A percentile compares a stretch with the other conserved stretches of the same genome.
phyloP scores from a whole-genome alignment of 2,113 vertebrate species.

The Chaenogobius annularis region DNA sequence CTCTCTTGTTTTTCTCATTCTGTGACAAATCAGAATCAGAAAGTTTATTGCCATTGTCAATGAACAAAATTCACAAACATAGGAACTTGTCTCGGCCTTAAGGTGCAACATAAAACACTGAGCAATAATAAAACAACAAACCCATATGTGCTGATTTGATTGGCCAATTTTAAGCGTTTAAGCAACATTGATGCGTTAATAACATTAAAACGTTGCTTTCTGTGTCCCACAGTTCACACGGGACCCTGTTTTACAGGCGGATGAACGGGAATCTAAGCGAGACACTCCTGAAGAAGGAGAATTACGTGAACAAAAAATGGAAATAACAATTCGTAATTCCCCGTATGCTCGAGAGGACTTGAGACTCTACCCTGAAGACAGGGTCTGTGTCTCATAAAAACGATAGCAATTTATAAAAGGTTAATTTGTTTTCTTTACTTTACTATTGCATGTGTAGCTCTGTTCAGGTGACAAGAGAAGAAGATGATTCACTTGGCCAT shows the following conservation, averaged over 20 bases:
- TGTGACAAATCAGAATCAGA: no score
- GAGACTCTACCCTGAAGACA: conserved; percentile 95
- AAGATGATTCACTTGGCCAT: conserved; percentile 97
- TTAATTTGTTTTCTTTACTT: background rate
- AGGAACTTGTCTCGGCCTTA: no score
- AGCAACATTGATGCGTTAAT: no score
- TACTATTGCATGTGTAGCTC: background rate
- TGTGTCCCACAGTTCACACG: conserved; percentile 49
- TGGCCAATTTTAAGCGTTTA: no score
- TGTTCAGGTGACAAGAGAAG: conserved; percentile 89
- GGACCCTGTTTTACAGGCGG: conserved; percentile 81
- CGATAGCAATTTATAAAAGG: background rate
- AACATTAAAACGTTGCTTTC: background rate
- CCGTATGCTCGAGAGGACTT: conserved; percentile 90
- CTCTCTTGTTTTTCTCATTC: no score
- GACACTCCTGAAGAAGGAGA: conserved; percentile 98
- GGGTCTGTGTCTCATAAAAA: conserved; percentile 68
- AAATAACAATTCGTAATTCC: conserved; percentile 97
- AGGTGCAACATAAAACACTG: no score
- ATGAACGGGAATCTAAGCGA: conserved; percentile 95
- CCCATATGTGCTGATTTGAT: no score
- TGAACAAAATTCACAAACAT: no score
- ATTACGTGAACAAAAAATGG: conserved; percentile 96
- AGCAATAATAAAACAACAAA: no score
- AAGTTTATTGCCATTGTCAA: no score